phyloP scores from a whole-genome alignment of 2,888 invertebrate species.

The Pedicia rivosa region DNA sequence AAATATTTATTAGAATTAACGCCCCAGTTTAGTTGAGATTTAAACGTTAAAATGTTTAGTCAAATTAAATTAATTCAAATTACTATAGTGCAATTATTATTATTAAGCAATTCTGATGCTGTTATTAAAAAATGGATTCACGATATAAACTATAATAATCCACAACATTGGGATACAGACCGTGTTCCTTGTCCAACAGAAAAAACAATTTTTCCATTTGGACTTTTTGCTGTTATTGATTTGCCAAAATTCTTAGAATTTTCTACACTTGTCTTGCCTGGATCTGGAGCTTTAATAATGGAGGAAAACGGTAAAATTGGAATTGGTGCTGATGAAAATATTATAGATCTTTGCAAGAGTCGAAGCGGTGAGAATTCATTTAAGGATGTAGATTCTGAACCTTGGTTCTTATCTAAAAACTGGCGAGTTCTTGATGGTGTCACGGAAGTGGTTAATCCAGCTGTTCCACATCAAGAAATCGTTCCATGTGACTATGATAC shows the following conservation, averaged over 20 bases:
- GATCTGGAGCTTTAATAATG: neutral
- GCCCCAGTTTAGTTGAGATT: no score
- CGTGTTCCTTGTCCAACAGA: neutral
- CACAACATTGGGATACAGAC: constrained; percentile 1
- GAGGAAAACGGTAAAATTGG: no score
- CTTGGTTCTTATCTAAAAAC: constrained; percentile 26
- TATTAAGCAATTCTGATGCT: no score
- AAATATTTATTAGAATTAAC: no score
- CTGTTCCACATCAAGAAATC: constrained; percentile 22
- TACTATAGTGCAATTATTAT: no score
- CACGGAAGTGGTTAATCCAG: constrained; percentile 9
- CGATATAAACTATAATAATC: constrained; percentile 3
- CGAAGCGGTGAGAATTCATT: constrained; percentile 10
- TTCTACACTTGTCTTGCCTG: neutral
- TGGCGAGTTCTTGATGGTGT: constrained; percentile 15
- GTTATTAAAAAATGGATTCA: constrained; percentile 2
- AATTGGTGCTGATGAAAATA: no score
- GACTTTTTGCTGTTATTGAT: neutral
- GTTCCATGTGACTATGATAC: constrained; percentile 27
- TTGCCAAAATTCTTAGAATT: neutral
- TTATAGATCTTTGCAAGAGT: neutral
- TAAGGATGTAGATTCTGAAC: constrained; percentile 11
- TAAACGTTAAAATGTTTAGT: no score
- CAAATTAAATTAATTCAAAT: no score
- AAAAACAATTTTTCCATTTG: constrained; percentile 1